These are phyloP conservation scores for Cyphomyrmex costatus DNA, from an alignment of 1,140 invertebrate genomes.

Conservation along the genomic window DNA sequence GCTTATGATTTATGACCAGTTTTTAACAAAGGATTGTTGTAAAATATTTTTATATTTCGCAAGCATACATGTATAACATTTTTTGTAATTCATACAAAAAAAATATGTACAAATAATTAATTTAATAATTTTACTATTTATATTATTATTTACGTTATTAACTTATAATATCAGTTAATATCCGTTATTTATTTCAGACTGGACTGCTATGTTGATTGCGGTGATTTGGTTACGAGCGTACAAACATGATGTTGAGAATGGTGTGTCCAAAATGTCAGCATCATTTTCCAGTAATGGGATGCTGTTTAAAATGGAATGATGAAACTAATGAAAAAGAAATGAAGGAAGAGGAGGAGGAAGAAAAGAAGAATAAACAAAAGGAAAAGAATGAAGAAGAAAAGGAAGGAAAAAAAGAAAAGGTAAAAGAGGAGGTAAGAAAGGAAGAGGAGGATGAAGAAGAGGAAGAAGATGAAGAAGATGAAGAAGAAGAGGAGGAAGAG, in stretches of 20 bases:
- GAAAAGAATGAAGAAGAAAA: slow-evolving; percentile 1
- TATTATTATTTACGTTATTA: neutral
- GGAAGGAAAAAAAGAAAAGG: neutral
- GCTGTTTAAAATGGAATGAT: slow-evolving; percentile 66
- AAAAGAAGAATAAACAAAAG: neutral
- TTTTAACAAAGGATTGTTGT: neutral
- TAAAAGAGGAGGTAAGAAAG: neutral
- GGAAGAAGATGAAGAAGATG: slow-evolving; percentile 1
- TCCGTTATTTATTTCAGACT: slow-evolving; percentile 59
- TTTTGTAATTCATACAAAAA: neutral
- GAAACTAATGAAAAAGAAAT: neutral
- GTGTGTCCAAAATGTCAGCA: slow-evolving; percentile 90
- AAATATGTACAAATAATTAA: neutral
- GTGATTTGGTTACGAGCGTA: neutral
- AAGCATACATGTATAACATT: neutral
- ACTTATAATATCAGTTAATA: neutral
- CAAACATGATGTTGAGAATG: slow-evolving; percentile 80
- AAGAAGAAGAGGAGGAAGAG: slow-evolving; percentile 63
- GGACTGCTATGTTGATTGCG: slow-evolving; percentile 51
- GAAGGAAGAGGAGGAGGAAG: slow-evolving; percentile 26
- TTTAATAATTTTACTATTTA: neutral
- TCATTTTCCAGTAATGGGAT: slow-evolving; percentile 84
- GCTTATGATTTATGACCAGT: neutral
- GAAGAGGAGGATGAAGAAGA: neutral
- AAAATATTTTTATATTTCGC: neutral